Percentiles rank a stretch among this genome's conserved stretches.
Conservation (phyloP, 2,888 invertebrate genomes). For the Phortica okadai region DNA sequence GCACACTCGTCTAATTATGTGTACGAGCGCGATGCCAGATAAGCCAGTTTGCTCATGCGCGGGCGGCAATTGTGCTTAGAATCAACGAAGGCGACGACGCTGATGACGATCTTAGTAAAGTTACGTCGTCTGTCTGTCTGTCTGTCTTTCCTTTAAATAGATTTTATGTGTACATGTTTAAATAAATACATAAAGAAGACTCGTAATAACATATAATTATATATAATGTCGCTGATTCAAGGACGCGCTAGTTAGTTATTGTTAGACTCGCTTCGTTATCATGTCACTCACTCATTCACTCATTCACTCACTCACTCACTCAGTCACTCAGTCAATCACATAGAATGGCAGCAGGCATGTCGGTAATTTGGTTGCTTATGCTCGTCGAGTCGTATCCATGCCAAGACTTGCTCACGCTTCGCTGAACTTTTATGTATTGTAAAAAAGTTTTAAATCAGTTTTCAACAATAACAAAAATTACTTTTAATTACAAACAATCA, state of each 20-base stretch:
- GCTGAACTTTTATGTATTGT: not conserved
- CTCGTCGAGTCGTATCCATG: not conserved
- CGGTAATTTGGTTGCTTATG: not conserved
- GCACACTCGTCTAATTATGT: too few species aligned
- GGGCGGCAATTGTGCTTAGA: too few species aligned
- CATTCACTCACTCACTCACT: not conserved
- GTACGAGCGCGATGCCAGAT: too few species aligned
- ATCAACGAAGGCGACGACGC: too few species aligned
- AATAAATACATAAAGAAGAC: conserved; percentile 45
- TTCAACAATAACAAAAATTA: not conserved
- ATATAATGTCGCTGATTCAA: conserved; percentile 61
- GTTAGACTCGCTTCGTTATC: not conserved
- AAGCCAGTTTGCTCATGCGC: too few species aligned
- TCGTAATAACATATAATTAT: conserved; percentile 59
- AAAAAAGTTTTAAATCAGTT: not conserved
- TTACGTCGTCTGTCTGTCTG: not conserved
- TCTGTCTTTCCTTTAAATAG: not conserved
- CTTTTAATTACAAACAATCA: not conserved
- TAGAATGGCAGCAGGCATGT: not conserved
- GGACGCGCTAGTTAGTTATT: conserved; percentile 61
- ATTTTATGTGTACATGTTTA: not conserved
- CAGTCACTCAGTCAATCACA: conserved; percentile 32
- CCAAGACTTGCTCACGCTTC: not conserved
- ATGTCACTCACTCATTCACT: not conserved
- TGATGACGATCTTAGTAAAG: too few species aligned